These are phyloP conservation scores for Perccottus glenii DNA, from an alignment of 2,113 vertebrate species.

Conservation along the genomic window DNA sequence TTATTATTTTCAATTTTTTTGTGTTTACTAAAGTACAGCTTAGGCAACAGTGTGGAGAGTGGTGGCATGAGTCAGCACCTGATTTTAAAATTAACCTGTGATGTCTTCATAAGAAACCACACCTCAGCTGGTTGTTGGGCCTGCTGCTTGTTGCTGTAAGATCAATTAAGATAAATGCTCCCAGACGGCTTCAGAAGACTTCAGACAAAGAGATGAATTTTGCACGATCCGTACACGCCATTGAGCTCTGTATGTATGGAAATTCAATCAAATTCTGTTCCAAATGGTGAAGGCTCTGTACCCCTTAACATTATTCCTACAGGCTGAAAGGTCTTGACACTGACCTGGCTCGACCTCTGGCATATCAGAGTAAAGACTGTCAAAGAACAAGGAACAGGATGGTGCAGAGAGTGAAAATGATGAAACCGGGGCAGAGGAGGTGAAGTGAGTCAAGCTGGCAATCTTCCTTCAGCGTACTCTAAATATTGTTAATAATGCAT, in stretches of 20 bases:
- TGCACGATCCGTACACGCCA: not conserved
- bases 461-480: slow-evolving; percentile 39
- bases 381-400: too few relatives aligned
- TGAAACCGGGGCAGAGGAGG: slow-evolving; percentile 33
- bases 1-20: not conserved
- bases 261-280: not conserved
- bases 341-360: slow-evolving; percentile 27
- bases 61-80: slow-evolving; percentile 5
- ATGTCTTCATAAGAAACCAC: slow-evolving; percentile 2
- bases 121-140: not conserved
- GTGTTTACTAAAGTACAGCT: not conserved
- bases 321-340: slow-evolving; percentile 11
- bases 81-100: not conserved
- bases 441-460: slow-evolving; percentile 48
- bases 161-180: slow-evolving; percentile 15
- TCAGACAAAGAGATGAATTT: slow-evolving; percentile 4
- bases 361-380: not conserved
- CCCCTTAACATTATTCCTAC: too few relatives aligned
- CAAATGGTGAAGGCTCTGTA: too few relatives aligned
- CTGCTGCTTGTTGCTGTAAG: slow-evolving; percentile 8
- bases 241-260: not conserved
- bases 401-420: not conserved
- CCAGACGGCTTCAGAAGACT: not conserved
- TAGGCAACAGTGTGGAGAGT: not conserved
- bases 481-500: slow-evolving; percentile 69